Base-by-base conservation (phyloP, 1,140 invertebrate species). In the Neodiprion pinetum region DNA sequence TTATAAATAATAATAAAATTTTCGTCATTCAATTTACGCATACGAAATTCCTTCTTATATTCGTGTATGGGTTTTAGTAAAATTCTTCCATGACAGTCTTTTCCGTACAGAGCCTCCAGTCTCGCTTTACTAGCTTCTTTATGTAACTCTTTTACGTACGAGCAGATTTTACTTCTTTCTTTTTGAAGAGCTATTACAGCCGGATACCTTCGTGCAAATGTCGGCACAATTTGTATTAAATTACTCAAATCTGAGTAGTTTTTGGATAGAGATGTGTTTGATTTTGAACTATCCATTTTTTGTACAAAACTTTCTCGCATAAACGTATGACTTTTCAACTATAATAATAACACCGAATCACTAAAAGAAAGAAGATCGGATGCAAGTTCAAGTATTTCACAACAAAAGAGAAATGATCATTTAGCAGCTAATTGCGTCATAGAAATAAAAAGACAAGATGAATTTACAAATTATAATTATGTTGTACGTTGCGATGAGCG, bases 31-130 rank as follows among this genome's bases (percentile, higher is more conserved):
- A 79, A 12, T n/a, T 48, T 79, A 7, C 75, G 78, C 11, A 61
- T 50, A 68, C 72, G 61, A 28, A 79, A 79, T 76, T 77, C 76
- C 68, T 73, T 48, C n/a, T 75, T 79, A 21, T 78, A 67, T 67
- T 79, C 21, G 11, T 70, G 17, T 23, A 74, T 61, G 66, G 74
- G 73, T 68, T 78, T 78, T 9, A 9, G 21, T 2, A 71, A 71
- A 9, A 79, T 68, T 48, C 66, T 69, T 71, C 61, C 74, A 14
- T 4, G n/a, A 50, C 50, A 65, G 66, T 78, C 74, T 7, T 47
- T 65, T 10, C 17, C 71, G 12, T 69, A 72, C 21, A 69, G 47
- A 28, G 68, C 68, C 47, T 14, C 68, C 21, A 23, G 1, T 69
- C 68, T 69, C 7, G 11, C 21, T 47, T 23, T 47, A 12, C 68